Conservation (phyloP, 1,140 invertebrate genomes). For the Chelonus insularis region DNA sequence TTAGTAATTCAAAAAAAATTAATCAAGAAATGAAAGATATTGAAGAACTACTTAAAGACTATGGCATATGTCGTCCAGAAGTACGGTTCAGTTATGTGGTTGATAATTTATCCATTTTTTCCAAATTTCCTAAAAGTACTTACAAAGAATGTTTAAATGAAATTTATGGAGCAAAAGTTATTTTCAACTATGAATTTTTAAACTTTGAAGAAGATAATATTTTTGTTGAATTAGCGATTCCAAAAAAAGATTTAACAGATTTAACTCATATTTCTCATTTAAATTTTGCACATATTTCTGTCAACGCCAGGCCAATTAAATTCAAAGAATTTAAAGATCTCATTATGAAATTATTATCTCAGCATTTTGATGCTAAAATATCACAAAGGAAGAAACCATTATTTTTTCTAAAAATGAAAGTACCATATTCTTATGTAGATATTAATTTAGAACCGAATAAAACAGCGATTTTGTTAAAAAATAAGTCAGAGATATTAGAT, state of each 20-base stretch:
- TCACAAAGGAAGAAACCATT: constrained; percentile 50
- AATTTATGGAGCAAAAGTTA: constrained; percentile 57
- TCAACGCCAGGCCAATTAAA: constrained; percentile 66
- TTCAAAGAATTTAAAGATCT: constrained; percentile 64
- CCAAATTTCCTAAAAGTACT: constrained; percentile 57
- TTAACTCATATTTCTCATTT: constrained; percentile 43
- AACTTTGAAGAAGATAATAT: constrained; percentile 38
- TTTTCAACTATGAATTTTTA: constrained; percentile 53
- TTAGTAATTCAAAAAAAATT: constrained; percentile 57
- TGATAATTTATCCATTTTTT: constrained; percentile 63
- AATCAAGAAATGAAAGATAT: constrained; percentile 66
- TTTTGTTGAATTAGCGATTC: constrained; percentile 57
- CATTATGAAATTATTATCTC: constrained; percentile 46
- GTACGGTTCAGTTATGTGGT: constrained; percentile 61
- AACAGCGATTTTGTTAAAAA: constrained; percentile 62
- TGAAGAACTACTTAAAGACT: constrained; percentile 63
- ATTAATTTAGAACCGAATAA: constrained; percentile 72
- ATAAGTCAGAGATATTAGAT: constrained; percentile 49
- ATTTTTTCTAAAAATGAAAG: constrained; percentile 57
- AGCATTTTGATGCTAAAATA: constrained; percentile 41
- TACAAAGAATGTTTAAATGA: constrained; percentile 54
- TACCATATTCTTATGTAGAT: constrained; percentile 61
- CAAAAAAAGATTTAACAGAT: constrained; percentile 53
- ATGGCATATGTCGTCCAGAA: constrained; percentile 61
- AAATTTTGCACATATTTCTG: constrained; percentile 52